These are phyloP conservation scores for Halictus quadricinctus DNA, from an alignment of 2,888 invertebrate species.

Conservation along the genomic window DNA sequence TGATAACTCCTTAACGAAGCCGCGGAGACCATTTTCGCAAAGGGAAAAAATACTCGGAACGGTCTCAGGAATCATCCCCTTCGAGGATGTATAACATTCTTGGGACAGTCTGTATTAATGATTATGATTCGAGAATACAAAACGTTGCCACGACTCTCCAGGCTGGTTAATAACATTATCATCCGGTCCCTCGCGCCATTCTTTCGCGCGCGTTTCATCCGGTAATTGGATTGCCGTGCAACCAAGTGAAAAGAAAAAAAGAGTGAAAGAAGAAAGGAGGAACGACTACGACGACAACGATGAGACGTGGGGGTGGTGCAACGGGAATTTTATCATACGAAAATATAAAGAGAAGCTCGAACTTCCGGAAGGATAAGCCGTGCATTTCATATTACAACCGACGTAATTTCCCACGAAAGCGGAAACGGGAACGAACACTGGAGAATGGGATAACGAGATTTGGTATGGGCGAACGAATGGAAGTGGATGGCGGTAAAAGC, in stretches of 20 bases:
- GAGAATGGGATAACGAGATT: neutral
- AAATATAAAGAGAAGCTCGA: conserved; percentile 38
- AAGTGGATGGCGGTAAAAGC: neutral
- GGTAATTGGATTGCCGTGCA: conserved; percentile 48
- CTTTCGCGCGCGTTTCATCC: conserved; percentile 34
- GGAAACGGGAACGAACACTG: neutral
- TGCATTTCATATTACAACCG: conserved; percentile 37
- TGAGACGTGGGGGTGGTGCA: neutral
- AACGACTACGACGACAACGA: neutral
- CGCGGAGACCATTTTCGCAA: too few species aligned
- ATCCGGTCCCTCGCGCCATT: neutral
- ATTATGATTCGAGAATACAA: neutral
- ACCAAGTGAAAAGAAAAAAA: conserved; percentile 24
- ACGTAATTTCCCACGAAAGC: conserved; percentile 44
- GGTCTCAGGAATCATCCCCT: too few species aligned
- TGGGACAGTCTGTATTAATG: neutral
- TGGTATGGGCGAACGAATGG: neutral
- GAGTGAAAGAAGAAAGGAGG: too few species aligned
- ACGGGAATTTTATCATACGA: conserved; percentile 43
- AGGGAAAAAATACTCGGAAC: too few species aligned
- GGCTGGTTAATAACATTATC: conserved; percentile 36
- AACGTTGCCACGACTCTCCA: neutral
- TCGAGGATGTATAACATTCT: too few species aligned
- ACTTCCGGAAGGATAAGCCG: conserved; percentile 47
- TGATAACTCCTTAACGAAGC: too few species aligned